These are phyloP conservation scores for Eleutherodactylus coqui DNA, from an alignment of 2,797 vertebrate species.

Conservation along the genomic window DNA sequence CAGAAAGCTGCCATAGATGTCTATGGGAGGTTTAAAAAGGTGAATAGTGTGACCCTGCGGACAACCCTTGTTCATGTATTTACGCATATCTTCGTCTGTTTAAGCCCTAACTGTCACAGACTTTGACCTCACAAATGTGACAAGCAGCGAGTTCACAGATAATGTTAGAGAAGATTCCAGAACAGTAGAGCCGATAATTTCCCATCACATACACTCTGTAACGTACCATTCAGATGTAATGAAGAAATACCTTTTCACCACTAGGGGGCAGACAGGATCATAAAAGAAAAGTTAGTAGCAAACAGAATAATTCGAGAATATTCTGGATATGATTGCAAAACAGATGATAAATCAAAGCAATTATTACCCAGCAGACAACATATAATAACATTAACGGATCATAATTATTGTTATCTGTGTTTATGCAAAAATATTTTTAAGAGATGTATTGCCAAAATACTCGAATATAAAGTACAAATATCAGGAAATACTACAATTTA, in stretches of 20 bases:
- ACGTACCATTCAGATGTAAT: not conserved
- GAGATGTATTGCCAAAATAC: not conserved
- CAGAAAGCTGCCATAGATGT: too few species aligned
- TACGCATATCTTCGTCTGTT: too few species aligned
- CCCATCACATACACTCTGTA: not conserved
- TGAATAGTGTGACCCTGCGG: too few species aligned
- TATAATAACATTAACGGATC: not conserved
- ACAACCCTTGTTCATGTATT: too few species aligned
- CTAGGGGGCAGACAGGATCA: constrained; percentile 52
- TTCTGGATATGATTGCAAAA: not conserved
- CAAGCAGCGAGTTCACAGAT: not conserved
- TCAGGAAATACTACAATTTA: too few species aligned
- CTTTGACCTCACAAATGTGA: not conserved
- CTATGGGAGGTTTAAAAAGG: too few species aligned
- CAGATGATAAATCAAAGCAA: not conserved
- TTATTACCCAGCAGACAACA: constrained; percentile 1
- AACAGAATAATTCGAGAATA: not conserved
- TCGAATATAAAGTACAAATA: not conserved
- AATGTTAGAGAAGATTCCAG: not conserved
- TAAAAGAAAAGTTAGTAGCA: not conserved
- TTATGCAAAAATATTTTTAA: not conserved
- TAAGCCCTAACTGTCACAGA: too few species aligned
- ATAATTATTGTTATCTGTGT: not conserved
- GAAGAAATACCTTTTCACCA: constrained; percentile 18
- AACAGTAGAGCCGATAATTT: not conserved